These are phyloP conservation scores for Glossosoma conforme DNA, from an alignment of 1,140 invertebrate species.

Conservation along the genomic window DNA sequence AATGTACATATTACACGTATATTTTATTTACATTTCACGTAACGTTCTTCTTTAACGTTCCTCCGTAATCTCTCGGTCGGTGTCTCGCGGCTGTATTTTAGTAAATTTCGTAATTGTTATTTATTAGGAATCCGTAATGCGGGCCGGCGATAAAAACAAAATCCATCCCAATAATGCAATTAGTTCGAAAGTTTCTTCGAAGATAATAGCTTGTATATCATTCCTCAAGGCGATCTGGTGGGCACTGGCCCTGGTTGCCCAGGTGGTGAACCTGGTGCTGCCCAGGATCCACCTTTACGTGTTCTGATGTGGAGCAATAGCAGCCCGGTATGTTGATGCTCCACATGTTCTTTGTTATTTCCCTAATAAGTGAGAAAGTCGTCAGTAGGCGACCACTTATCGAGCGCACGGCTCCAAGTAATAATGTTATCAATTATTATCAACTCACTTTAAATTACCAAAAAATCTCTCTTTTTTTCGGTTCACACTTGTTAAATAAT, in stretches of 20 bases:
- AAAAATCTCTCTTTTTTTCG: too few relatives aligned
- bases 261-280: too few relatives aligned
- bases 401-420: too few relatives aligned
- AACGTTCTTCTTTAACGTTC: neutral
- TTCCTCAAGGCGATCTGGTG: constrained; percentile 5
- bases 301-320: too few relatives aligned
- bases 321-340: constrained; percentile 7
- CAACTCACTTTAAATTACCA: too few relatives aligned
- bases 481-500: too few relatives aligned
- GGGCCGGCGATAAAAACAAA: constrained; percentile 24
- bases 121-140: constrained; percentile 28
- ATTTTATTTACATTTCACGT: constrained; percentile 8
- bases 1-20: constrained; percentile 8
- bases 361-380: constrained; percentile 14
- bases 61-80: too few relatives aligned
- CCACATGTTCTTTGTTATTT: constrained; percentile 7
- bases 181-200: constrained; percentile 28
- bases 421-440: too few relatives aligned
- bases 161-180: constrained; percentile 19
- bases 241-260: too few relatives aligned
- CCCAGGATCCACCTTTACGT: too few relatives aligned
- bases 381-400: too few relatives aligned
- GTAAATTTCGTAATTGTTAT: constrained; percentile 28
- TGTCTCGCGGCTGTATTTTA: neutral
- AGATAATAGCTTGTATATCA: constrained; percentile 22